These are phyloP conservation scores for Sebastes steindachneri DNA, from an alignment of 2,797 vertebrate genomes.

Conservation along the genomic window DNA sequence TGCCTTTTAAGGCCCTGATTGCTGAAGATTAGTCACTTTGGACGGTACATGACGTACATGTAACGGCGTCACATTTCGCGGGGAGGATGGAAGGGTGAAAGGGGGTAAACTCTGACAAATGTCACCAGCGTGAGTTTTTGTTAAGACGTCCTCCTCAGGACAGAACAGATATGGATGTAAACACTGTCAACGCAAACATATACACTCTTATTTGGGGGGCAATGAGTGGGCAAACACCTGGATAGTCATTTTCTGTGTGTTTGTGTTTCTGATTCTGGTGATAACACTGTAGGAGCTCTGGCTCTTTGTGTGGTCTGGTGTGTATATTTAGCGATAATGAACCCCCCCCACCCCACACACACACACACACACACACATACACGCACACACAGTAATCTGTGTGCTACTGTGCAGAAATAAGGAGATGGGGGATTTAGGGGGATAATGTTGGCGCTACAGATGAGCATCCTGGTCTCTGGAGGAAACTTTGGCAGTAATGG, in stretches of 20 bases:
- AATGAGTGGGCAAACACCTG: constrained; percentile 35
- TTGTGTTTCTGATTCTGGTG: constrained; percentile 9
- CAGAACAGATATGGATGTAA: constrained; percentile 60
- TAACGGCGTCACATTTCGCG: constrained; percentile 30
- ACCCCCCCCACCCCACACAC: background rate
- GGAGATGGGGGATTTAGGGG: background rate
- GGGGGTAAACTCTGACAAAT: constrained; percentile 51
- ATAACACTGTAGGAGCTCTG: background rate
- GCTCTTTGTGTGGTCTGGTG: constrained; percentile 7
- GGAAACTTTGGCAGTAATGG: background rate
- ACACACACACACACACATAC: background rate
- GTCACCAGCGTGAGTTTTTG: constrained; percentile 51
- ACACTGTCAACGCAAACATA: constrained; percentile 68
- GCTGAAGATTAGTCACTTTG: constrained; percentile 52
- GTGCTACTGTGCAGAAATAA: background rate
- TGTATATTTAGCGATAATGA: background rate
- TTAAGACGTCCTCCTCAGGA: constrained; percentile 54
- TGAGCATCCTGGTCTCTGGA: background rate
- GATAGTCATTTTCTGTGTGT: constrained; percentile 2
- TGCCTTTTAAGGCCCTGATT: constrained; percentile 75
- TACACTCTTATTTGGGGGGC: constrained; percentile 43
- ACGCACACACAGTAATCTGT: background rate
- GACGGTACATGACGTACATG: constrained; percentile 32
- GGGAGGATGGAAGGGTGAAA: constrained; percentile 11
- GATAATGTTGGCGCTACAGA: background rate